Conservation (phyloP, 2,888 invertebrate species). For the Eupithecia vulgata region DNA sequence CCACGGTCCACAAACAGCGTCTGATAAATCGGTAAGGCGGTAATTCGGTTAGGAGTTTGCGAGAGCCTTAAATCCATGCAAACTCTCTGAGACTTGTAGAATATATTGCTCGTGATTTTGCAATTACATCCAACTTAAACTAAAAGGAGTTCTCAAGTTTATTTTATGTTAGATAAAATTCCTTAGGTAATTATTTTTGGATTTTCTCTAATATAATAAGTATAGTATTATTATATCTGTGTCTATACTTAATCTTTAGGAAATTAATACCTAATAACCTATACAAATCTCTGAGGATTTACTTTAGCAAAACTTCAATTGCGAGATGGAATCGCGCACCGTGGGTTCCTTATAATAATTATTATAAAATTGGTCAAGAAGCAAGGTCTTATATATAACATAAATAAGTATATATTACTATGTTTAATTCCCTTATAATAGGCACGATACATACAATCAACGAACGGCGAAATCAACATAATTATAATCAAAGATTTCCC, state of each 20-base stretch:
- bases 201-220: too few species aligned
- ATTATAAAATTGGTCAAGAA: too few species aligned
- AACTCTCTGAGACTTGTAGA: slow-evolving; percentile 52
- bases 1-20: background rate
- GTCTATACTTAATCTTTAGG: background rate
- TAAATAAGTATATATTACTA: too few species aligned
- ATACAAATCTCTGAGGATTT: background rate
- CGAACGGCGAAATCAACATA: too few species aligned
- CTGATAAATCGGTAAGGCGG: slow-evolving; percentile 9
- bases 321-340: too few species aligned
- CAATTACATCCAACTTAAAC: slow-evolving; percentile 61
- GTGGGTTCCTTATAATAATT: too few species aligned
- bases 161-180: slow-evolving; percentile 1
- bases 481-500: too few species aligned
- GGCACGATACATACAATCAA: too few species aligned
- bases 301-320: too few species aligned
- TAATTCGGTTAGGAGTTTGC: background rate
- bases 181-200: background rate
- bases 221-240: too few species aligned
- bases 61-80: slow-evolving; percentile 50
- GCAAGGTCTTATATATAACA: too few species aligned
- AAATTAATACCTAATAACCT: background rate
- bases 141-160: background rate
- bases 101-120: slow-evolving; percentile 75
- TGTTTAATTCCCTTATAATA: too few species aligned